Evolutionary conservation across 2,113 vertebrate species (phyloP), one percentile per base, ranked within the genome.

Genomic region (Dendropsophus ebraccatus): DNA sequence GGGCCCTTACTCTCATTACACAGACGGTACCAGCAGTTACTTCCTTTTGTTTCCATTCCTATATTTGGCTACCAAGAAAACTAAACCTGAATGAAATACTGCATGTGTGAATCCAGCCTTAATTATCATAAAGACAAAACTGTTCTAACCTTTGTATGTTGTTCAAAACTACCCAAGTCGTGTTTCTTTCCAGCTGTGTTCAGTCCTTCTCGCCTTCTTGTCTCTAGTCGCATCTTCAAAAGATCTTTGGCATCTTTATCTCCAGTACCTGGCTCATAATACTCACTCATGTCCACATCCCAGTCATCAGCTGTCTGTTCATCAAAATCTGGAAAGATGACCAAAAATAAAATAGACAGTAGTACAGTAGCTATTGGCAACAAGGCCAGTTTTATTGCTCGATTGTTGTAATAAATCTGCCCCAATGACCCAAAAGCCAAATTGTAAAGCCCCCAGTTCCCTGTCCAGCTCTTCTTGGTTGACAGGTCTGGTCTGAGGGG

Each of bases 271-370:
- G 89, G 84, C 16, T 99, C 96, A 0, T 99, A 99, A 93, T 99
- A 99, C 82, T 97, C 90, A 28, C 97, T 97, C 98, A 99, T 98
- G 91, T 99, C 98, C 80, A 99, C 96, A 8, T 99, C 98, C 98
- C 97, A 99, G 91, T 99, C 98, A 0, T 99, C 98, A 0, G 96
- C 92, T 0, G 98, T 99, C 91, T 99, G 95, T 90, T 99, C 97
- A 35, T 99, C 98, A 81, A 99, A 99, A 92, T 99, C 98, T 99
- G 91, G 37, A 81, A 91, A 90, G 88, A 67, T 32, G 19, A 21
- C n/a, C 65, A 81, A 47, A 65, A 65, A 30, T 5, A 65, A 65
- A 19, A 56, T 2, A 56, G 54, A 5, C 8, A 8, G 7, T 58
- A 10, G 19, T 41, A 41, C 8, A 8, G 41, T 41, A 5, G 41